Base-by-base conservation (phyloP, 2,888 invertebrate genomes). In the Rhamnusium bicolor region DNA sequence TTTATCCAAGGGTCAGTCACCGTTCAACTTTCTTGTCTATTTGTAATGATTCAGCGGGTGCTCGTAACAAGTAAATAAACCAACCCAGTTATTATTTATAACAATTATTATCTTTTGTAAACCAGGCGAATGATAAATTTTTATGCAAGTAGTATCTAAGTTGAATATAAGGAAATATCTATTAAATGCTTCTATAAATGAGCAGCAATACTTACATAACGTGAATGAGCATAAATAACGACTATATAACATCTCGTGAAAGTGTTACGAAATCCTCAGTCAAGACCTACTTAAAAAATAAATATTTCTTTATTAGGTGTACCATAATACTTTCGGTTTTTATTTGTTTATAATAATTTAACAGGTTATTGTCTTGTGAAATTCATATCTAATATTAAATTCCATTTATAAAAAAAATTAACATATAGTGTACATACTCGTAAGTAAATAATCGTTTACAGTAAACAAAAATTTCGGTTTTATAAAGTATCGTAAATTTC, bases 201-300 rank as follows among this genome's bases (percentile, higher is more conserved):
- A 14, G 29, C 19, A 19, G 12, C 19, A 40, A 49, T 40, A 70
- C 58, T 73, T 71, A 71, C 53, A 61, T 73, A 73, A 73, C 46
- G 10, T 46, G n/a, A 27, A 29, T 63, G 49, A 63, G 60, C 46
- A 71, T 53, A 68, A 74, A 68, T 67, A 73, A 68, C 74, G 67
- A 21, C 71, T 68, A 58, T 74, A 71, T 74, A 74, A 74, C 69
- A 72, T 72, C 70, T 75, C 73, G 73, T 56, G 76, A 76, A 73
- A 76, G 73, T 67, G 71, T 71, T 69, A 67, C 66, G 69, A 54
- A 69, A 69, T 61, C 40, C 24, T 32, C 66, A 70, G 61, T 66
- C 62, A 56, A 76, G 66, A 73, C 76, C 76, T 73, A 76, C 76
- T 76, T 76, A 58, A 73, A 76, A 75, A 73, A 71, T 73, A 62